Base-by-base conservation (phyloP, 2,797 vertebrate genomes). In the Urocyon cinereoargenteus region DNA sequence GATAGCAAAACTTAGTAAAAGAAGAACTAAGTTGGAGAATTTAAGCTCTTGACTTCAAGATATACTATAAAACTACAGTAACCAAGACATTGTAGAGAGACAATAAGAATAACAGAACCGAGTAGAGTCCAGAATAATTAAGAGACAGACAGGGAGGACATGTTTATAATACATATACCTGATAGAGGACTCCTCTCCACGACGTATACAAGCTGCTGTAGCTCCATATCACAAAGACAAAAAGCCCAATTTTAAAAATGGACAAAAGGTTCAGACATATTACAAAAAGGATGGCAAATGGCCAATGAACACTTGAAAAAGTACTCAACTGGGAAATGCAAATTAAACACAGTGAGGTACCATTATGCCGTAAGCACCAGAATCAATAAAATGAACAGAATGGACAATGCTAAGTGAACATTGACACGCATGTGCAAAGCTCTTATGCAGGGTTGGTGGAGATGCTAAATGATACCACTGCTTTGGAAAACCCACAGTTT, bases 381-480 rank as follows among this genome's bases (percentile, higher is more conserved):
- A 12, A 9, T 4, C 26, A 36, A 75, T 9, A 0, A 4, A n/a
- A 2, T 5, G 0, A 6, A 28, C 45, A 57, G 26, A 24, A 6
- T 0, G 1, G n/a, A 7, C 22, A 8, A 0, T 5, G 1, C 0
- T 10, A 12, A n/a, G 3, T 45, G 40, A 45, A 45, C 2, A 18
- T 3, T 2, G 16, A 26, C 7, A 13, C 5, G 3, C 10, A 8
- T 0, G 26, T 2, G 12, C 5, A 15, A 70, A 53, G 2, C 12
- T 8, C 72, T 22, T 13, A 1, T 8, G 55, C 34, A 2, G 0
- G 2, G 36, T n/a, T 3, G 57, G 18, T 1, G 5, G 81, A n/a
- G 1, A 0, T 31, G 34, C 19, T 6, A 4, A 7, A 9, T 3
- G 79, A 45, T 45, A 8, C 57, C 19, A 10, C 5, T 45, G 53